A percentile compares a stretch with the other conserved stretches of the same genome.
phyloP scores from a whole-genome alignment of 2,797 vertebrate genomes.

The Champsocephalus esox region DNA sequence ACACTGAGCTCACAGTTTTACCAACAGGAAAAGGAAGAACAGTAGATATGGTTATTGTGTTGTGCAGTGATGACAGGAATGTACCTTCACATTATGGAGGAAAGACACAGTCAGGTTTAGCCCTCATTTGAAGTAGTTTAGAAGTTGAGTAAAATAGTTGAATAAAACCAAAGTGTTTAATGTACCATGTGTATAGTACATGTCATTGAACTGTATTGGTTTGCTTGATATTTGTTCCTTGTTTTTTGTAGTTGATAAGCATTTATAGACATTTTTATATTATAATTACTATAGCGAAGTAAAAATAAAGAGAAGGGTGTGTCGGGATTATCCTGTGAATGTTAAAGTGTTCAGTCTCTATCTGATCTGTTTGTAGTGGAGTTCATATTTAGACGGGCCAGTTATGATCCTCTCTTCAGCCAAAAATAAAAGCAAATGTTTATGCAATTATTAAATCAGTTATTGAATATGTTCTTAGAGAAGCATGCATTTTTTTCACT shows the following conservation, averaged over 20 bases:
- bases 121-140: neutral
- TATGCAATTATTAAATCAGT: neutral
- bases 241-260: no score
- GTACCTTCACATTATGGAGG: neutral
- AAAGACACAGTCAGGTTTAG: neutral
- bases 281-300: no score
- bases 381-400: neutral
- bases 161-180: neutral
- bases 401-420: conserved; percentile 23
- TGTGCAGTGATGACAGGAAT: neutral
- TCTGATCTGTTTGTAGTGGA: conserved; percentile 1
- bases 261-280: neutral
- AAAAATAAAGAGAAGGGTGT: neutral
- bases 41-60: neutral
- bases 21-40: neutral
- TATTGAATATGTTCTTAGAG: conserved; percentile 8
- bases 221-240: neutral
- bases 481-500: neutral
- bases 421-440: conserved; percentile 1
- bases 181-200: neutral
- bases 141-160: neutral
- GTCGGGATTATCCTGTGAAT: no score
- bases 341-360: no score
- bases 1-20: conserved; percentile 4
- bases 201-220: neutral